A percentile compares a stretch with the other conserved stretches of the same genome.
Conservation (phyloP, 1,140 invertebrate species). For the Drosophila pachea region DNA sequence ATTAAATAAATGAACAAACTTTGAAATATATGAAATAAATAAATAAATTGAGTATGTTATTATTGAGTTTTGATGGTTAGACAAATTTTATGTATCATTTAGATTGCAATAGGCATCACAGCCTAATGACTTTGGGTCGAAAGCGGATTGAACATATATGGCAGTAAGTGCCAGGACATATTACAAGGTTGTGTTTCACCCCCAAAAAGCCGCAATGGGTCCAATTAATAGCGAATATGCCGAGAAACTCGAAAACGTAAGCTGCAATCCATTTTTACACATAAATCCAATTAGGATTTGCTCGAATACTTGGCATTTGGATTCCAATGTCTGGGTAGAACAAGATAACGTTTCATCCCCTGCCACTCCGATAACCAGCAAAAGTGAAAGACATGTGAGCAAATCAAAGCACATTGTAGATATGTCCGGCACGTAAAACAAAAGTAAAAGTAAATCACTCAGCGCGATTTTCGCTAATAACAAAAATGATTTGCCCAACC, state of each 20-base stretch:
- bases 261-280: slow-evolving; percentile 73
- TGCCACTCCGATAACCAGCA: not conserved
- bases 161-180: slow-evolving; percentile 2
- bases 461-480: slow-evolving; percentile 75
- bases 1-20: too few relatives aligned
- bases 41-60: too few relatives aligned
- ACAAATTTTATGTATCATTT: not conserved
- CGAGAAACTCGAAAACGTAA: slow-evolving; percentile 56
- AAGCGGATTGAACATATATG: slow-evolving; percentile 2
- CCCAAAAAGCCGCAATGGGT: slow-evolving; percentile 5
- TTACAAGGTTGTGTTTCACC: slow-evolving; percentile 1
- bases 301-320: slow-evolving; percentile 44
- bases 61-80: too few relatives aligned
- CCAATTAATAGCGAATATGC: slow-evolving; percentile 57
- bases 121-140: not conserved
- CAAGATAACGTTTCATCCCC: slow-evolving; percentile 46
- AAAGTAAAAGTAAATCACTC: slow-evolving; percentile 77
- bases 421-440: slow-evolving; percentile 50
- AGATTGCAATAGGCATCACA: not conserved
- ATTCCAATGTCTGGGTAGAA: slow-evolving; percentile 45
- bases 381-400: slow-evolving; percentile 33
- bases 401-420: slow-evolving; percentile 59
- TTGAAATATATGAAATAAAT: not conserved
- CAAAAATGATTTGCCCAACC: slow-evolving; percentile 72
- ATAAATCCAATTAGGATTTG: slow-evolving; percentile 78